Percentiles rank a stretch among this genome's conserved stretches.
phyloP scores from a whole-genome alignment of 2,113 vertebrate species.

The Saguinus midas region DNA sequence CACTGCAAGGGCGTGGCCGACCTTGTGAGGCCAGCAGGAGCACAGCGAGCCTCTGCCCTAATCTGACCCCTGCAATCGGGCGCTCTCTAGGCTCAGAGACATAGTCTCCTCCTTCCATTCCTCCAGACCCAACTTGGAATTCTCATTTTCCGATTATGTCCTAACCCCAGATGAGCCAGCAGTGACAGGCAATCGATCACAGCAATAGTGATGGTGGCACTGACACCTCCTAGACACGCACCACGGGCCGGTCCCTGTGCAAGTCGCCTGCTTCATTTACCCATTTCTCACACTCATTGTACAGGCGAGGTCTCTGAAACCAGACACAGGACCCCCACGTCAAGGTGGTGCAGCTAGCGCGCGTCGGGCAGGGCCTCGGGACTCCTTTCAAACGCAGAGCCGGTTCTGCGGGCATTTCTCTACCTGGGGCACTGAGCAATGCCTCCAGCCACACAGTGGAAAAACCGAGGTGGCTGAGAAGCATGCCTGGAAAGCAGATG shows the following conservation, averaged over 20 bases:
- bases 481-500: not conserved
- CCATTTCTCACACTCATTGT: not conserved
- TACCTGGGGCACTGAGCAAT: accelerated
- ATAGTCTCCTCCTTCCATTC: not conserved
- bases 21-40: accelerated
- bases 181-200: not conserved
- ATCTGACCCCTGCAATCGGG: accelerated
- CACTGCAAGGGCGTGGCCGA: accelerated
- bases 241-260: accelerated
- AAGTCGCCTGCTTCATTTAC: not conserved
- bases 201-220: accelerated
- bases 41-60: not conserved
- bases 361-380: accelerated
- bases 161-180: not conserved
- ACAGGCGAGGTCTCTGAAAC: not conserved
- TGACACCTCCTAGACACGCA: too few species aligned
- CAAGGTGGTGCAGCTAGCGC: not conserved
- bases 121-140: not conserved
- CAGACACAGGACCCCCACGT: accelerated
- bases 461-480: not conserved
- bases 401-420: not conserved
- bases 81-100: not conserved
- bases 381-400: not conserved
- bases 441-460: not conserved
- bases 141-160: not conserved